Conservation (phyloP, 2,888 invertebrate genomes). For the Ferrisia virgata region DNA sequence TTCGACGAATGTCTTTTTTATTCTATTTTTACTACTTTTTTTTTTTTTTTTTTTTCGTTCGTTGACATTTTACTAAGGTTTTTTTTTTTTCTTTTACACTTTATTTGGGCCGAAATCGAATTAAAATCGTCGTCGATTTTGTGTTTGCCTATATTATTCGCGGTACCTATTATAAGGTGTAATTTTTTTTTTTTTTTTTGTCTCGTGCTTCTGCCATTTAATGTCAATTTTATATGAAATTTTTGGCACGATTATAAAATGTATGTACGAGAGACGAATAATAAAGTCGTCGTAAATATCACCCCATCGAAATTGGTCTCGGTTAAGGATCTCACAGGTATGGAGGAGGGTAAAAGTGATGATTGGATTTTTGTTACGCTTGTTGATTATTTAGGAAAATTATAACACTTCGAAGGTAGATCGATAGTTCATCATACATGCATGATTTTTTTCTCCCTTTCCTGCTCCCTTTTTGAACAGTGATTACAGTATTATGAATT, state of each 20-base stretch:
- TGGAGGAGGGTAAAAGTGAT: not conserved
- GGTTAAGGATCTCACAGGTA: too few relatives aligned
- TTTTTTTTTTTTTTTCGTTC: not conserved
- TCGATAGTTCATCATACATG: too few relatives aligned
- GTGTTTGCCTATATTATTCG: not conserved
- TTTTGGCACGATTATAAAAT: not conserved
- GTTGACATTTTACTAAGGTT: not conserved
- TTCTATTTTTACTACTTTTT: not conserved
- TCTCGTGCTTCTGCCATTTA: not conserved
- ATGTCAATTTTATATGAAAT: not conserved
- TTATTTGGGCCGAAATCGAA: not conserved
- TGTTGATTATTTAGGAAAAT: conserved; percentile 16
- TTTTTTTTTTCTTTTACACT: not conserved
- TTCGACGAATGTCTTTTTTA: not conserved
- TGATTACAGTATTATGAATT: too few relatives aligned
- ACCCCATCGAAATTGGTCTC: not conserved
- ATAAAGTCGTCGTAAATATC: not conserved
- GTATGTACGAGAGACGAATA: not conserved
- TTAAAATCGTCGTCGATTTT: conserved; percentile 4
- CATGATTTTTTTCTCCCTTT: too few relatives aligned
- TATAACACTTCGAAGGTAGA: too few relatives aligned
- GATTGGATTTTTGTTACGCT: not conserved
- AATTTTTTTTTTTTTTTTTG: not conserved
- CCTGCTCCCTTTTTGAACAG: too few relatives aligned
- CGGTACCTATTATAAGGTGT: not conserved